phyloP scores from a whole-genome alignment of 2,888 invertebrate species.

The Antheraea assamensis region DNA sequence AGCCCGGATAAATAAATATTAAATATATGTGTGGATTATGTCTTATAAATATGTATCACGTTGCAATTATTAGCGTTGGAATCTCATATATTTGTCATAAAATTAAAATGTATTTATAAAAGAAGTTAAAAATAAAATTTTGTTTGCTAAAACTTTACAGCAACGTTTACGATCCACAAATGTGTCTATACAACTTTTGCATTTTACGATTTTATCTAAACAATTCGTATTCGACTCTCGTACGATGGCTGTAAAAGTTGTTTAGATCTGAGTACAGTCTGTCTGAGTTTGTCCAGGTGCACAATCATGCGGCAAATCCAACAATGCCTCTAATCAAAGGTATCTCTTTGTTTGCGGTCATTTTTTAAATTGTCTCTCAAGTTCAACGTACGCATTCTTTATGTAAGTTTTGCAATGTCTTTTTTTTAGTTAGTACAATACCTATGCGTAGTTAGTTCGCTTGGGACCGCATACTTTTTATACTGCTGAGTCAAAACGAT shows the following conservation, averaged over 20 bases:
- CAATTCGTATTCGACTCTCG: conserved; percentile 73
- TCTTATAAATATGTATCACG: background rate
- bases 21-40: too few relatives aligned
- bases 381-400: conserved; percentile 38
- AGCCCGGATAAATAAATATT: too few relatives aligned
- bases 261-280: conserved; percentile 22
- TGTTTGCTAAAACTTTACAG: background rate
- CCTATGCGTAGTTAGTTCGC: background rate
- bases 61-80: too few relatives aligned
- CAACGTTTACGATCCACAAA: conserved; percentile 40
- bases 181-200: conserved; percentile 55
- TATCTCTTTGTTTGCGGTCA: conserved; percentile 48
- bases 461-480: background rate
- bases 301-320: conserved; percentile 52
- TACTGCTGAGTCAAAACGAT: background rate
- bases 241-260: conserved; percentile 62
- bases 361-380: conserved; percentile 28
- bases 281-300: conserved; percentile 59
- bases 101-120: background rate
- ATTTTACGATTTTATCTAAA: conserved; percentile 71
- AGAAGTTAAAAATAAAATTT: background rate
- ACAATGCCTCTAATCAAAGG: conserved; percentile 52
- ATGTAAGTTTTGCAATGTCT: background rate
- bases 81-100: too few relatives aligned
- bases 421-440: background rate